A percentile compares a stretch with the other conserved stretches of the same genome.
Evolutionary conservation across 2,888 invertebrate genomes (phyloP).

Genomic region (Chouioia cunea): DNA sequence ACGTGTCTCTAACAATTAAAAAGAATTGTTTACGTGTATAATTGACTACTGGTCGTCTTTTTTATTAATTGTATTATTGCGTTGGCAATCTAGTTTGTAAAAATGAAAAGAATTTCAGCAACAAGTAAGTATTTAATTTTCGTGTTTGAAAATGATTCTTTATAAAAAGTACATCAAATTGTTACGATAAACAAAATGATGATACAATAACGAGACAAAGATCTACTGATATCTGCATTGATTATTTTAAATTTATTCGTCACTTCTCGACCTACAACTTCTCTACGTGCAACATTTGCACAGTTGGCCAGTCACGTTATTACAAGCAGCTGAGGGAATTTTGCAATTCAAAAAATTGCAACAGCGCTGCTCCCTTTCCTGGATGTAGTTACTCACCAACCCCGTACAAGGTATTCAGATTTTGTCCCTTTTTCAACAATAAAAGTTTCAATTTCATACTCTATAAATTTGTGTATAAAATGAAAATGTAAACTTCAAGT

Average conservation of each 20-base stretch:
- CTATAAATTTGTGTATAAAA: not conserved
- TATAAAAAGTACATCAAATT: not conserved
- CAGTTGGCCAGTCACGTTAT: slow-evolving; percentile 30
- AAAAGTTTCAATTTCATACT: too few relatives aligned
- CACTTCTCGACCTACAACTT: too few relatives aligned
- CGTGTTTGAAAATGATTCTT: not conserved
- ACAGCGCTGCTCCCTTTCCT: slow-evolving; percentile 41
- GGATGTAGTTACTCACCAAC: slow-evolving; percentile 49
- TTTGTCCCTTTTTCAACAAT: too few relatives aligned
- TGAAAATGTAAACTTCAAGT: too few relatives aligned
- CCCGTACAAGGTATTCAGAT: slow-evolving; percentile 51
- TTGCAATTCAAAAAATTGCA: slow-evolving; percentile 29
- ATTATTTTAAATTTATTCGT: too few relatives aligned
- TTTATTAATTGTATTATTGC: not conserved
- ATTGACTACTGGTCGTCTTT: not conserved
- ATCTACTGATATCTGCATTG: not conserved
- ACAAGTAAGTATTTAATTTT: slow-evolving; percentile 27
- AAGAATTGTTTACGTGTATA: too few relatives aligned
- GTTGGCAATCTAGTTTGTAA: not conserved
- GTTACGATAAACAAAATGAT: not conserved
- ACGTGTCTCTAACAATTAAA: not conserved
- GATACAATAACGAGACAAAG: not conserved
- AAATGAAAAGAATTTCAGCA: slow-evolving; percentile 28
- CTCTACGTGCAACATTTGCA: too few relatives aligned
- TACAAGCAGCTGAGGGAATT: slow-evolving; percentile 51